These are phyloP conservation scores for Drosophila rufa DNA, from an alignment of 1,140 invertebrate genomes.

Conservation along the genomic window DNA sequence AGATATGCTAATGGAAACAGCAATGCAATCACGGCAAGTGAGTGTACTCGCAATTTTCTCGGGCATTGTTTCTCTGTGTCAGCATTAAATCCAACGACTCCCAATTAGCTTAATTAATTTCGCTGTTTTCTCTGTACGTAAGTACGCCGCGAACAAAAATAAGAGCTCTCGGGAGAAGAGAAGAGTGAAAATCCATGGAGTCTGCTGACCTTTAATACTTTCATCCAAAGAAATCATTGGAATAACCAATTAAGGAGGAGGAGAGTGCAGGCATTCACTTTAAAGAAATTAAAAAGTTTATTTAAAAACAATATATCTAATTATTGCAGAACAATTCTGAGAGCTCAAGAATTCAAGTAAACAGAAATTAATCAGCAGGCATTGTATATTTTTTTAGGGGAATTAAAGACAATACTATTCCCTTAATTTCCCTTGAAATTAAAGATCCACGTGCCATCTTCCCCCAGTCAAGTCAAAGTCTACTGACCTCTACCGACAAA, in stretches of 20 bases:
- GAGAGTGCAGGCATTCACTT: not conserved
- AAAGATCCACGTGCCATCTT: not conserved
- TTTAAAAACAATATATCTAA: not conserved
- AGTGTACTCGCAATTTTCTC: conserved; percentile 20
- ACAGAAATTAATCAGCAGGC: not conserved
- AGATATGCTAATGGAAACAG: conserved; percentile 10
- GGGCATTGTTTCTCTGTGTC: conserved; percentile 10
- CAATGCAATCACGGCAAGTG: conserved; percentile 17
- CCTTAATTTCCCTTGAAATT: too few species aligned
- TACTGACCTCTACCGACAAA: not conserved
- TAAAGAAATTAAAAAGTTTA: conserved; percentile 1
- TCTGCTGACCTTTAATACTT: conserved; percentile 9
- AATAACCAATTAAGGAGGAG: not conserved
- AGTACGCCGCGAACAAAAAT: not conserved
- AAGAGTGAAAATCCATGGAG: not conserved
- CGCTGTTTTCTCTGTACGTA: conserved; percentile 13
- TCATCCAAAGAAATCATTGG: not conserved
- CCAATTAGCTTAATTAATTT: conserved; percentile 47
- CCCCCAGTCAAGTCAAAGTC: not conserved
- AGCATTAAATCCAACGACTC: conserved; percentile 20
- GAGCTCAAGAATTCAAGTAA: too few species aligned
- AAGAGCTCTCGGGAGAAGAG: not conserved
- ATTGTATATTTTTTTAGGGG: too few species aligned
- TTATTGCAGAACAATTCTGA: not conserved
- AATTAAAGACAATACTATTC: not conserved